Evolutionary conservation across 1,140 invertebrate genomes (phyloP).

Genomic region (Brachionus rotundiformis): DNA sequence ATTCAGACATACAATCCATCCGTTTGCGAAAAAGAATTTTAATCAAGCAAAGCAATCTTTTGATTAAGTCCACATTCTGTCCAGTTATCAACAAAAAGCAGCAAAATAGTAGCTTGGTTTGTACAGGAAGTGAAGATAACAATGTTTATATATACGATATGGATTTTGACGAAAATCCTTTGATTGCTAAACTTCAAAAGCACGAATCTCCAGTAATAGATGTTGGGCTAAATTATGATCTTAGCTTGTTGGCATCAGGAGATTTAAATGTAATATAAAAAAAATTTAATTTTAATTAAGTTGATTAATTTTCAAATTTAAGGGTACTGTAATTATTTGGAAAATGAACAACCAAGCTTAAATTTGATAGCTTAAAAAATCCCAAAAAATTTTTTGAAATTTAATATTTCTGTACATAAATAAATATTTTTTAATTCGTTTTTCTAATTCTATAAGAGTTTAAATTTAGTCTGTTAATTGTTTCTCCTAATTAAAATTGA

Average conservation of each 20-base stretch:
- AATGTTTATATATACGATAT: slow-evolving; percentile 80
- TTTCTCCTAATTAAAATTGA: too few relatives aligned
- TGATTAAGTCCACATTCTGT: slow-evolving; percentile 33
- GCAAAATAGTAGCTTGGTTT: slow-evolving; percentile 32
- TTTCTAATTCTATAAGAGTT: too few relatives aligned
- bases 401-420: too few relatives aligned
- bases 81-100: slow-evolving; percentile 26
- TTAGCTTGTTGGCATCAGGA: slow-evolving; percentile 79
- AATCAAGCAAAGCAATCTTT: slow-evolving; percentile 9
- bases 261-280: slow-evolving; percentile 72
- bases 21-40: slow-evolving; percentile 20
- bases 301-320: too few relatives aligned
- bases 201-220: slow-evolving; percentile 79
- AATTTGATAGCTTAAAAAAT: too few relatives aligned
- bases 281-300: background rate
- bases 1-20: slow-evolving; percentile 16
- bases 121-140: slow-evolving; percentile 54
- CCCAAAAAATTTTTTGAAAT: too few relatives aligned
- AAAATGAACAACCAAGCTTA: slow-evolving; percentile 43
- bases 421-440: too few relatives aligned
- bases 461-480: too few relatives aligned
- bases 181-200: slow-evolving; percentile 79
- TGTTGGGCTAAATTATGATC: slow-evolving; percentile 84
- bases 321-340: slow-evolving; percentile 46
- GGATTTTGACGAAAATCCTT: slow-evolving; percentile 70